Conservation (phyloP, 2,888 invertebrate species). For the Nomada lathburiana region DNA sequence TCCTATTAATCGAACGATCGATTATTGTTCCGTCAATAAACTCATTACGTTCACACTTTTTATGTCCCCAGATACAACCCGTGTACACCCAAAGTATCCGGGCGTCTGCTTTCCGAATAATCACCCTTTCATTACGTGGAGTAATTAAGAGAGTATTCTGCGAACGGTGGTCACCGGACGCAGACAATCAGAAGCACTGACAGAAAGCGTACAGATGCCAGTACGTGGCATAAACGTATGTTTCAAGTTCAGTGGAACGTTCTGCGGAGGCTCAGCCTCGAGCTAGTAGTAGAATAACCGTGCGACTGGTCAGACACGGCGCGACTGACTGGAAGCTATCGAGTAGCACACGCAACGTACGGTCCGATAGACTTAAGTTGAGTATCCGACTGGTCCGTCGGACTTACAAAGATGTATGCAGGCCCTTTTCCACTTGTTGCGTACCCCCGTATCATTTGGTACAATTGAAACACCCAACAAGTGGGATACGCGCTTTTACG, state of each 20-base stretch:
- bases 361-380: background rate
- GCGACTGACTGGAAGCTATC: background rate
- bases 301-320: background rate
- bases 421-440: no score
- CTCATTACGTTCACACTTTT: no score
- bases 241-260: conserved; percentile 1
- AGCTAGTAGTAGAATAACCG: background rate
- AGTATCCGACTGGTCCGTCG: no score
- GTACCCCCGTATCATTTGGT: no score
- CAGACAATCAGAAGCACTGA: background rate
- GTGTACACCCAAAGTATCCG: background rate
- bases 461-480: no score
- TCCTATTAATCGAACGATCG: no score
- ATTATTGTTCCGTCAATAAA: background rate
- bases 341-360: background rate
- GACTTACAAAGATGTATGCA: no score
- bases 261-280: background rate
- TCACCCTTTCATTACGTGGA: conserved; percentile 15
- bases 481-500: no score
- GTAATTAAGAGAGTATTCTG: conserved; percentile 19
- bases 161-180: background rate
- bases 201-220: conserved; percentile 1
- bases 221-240: background rate
- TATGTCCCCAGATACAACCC: no score
- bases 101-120: background rate